phyloP scores from a whole-genome alignment of 2,113 vertebrate genomes.

The Hemiscyllium ocellatum region DNA sequence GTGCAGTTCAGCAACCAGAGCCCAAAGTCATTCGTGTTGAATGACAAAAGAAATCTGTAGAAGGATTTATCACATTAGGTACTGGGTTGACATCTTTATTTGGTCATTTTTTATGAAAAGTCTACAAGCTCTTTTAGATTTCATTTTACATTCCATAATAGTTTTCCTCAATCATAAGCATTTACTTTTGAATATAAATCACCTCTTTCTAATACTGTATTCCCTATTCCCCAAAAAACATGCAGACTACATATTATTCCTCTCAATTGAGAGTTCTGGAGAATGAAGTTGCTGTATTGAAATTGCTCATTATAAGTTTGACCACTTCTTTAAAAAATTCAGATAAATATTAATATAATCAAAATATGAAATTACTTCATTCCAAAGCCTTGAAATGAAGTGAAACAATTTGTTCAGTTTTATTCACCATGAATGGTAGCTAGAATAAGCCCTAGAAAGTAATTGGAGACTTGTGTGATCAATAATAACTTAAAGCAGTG shows the following conservation, averaged over 20 bases:
- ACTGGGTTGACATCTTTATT: background rate
- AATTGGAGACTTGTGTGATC: background rate
- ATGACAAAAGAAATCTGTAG: constrained; percentile 22
- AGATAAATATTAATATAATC: constrained; percentile 3
- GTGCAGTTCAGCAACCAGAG: constrained; percentile 9
- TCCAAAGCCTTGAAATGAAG: background rate
- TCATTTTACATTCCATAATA: constrained; percentile 6
- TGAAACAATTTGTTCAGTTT: background rate
- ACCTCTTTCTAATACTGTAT: background rate
- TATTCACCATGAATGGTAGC: background rate
- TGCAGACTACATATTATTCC: background rate
- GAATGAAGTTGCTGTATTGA: background rate
- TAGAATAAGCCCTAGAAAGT: background rate
- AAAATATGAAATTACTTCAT: background rate
- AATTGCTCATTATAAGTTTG: constrained; percentile 23
- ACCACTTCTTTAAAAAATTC: constrained; percentile 11
- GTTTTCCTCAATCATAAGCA: background rate
- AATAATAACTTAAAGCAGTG: background rate
- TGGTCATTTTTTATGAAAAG: background rate
- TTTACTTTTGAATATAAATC: background rate
- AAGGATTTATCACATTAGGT: background rate
- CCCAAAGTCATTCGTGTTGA: background rate
- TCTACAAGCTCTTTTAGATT: background rate
- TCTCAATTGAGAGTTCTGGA: background rate
- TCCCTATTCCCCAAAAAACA: background rate